Base-by-base conservation (phyloP, 2,888 invertebrate species). In the Dioctria linearis region DNA sequence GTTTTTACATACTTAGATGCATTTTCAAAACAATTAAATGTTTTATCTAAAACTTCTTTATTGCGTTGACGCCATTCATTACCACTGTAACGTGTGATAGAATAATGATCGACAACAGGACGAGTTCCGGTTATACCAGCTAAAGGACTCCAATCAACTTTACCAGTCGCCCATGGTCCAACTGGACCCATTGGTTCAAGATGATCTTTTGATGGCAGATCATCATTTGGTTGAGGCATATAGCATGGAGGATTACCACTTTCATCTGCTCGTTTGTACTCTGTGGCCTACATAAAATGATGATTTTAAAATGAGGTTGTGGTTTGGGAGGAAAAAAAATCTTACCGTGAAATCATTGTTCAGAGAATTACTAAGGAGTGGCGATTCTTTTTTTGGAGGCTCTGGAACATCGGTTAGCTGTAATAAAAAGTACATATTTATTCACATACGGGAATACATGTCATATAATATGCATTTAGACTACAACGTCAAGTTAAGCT, bases 91-190 rank as follows among this genome's bases (percentile, higher is more conserved):
- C 93, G 90, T 9, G 94, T 93, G 66, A 95, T 90, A 0, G 95
- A 93, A 86, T 95, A 95, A 85, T 93, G 94, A 88, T 94, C 94
- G 8, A 94, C 94, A 0, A 91, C 90, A 0, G 95, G 95, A 82
- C 95, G 90, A 0, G 94, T 93, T 3, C 95, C 95, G 0, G 95
- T 95, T 85, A 94, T 90, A 0, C 90, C 92, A 0, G 91, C 92
- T 80, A 93, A 88, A 0, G 94, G 93, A 51, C 93, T 93, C 93
- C 94, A 95, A 86, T 94, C 93, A 0, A 94, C 92, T 83, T 92
- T 92, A 2, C 95, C 95, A 5, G 94, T 93, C 3, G 92, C 92
- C 90, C 94, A 94, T 6, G 94, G 94, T 1, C 90, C 90, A 67
- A 91, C 49, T 0, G 91, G 90, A 0, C 89, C 90, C 91, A 91